phyloP scores from a whole-genome alignment of 2,888 invertebrate species.

The Lottia scabra region DNA sequence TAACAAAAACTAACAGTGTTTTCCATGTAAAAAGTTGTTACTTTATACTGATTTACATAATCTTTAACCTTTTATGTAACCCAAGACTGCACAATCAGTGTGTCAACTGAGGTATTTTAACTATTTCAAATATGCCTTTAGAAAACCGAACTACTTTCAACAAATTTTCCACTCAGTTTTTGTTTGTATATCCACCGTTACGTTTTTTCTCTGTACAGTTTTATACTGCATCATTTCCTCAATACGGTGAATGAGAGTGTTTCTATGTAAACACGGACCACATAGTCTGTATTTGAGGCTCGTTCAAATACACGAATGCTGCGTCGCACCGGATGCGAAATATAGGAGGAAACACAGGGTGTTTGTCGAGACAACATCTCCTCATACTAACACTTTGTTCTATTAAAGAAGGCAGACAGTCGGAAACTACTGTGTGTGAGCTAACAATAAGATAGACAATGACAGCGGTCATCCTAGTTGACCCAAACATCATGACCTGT shows the following conservation, averaged over 20 bases:
- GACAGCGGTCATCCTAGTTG: not conserved
- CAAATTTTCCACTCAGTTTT: not conserved
- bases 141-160: not conserved
- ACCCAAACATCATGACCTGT: not conserved
- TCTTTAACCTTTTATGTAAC: too few species aligned
- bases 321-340: not conserved
- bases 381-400: not conserved
- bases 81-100: too few species aligned
- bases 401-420: not conserved
- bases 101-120: not conserved
- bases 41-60: too few species aligned
- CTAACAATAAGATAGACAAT: not conserved
- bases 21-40: too few species aligned
- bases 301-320: not conserved
- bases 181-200: not conserved
- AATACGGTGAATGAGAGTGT: not conserved
- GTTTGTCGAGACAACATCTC: not conserved
- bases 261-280: not conserved
- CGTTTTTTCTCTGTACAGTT: not conserved
- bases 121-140: not conserved
- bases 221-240: not conserved
- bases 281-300: not conserved
- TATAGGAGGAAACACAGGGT: not conserved
- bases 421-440: not conserved
- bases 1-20: too few species aligned